phyloP scores from a whole-genome alignment of 2,797 vertebrate species.

The Sphenopsis melanotis region DNA sequence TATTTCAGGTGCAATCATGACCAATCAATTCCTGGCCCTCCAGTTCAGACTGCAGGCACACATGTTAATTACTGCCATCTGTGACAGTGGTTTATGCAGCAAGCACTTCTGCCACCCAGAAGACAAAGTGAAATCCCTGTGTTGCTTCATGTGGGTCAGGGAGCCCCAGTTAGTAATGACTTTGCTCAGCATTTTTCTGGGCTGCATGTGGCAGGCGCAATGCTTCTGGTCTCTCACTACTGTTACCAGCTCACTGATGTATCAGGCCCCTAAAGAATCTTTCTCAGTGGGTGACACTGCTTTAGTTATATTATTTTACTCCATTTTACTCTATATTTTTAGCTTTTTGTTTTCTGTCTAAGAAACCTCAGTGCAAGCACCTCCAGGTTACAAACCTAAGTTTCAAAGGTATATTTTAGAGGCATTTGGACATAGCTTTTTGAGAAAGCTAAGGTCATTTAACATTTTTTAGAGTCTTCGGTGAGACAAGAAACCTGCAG shows the following conservation, averaged over 20 bases:
- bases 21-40: not conserved
- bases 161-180: not conserved
- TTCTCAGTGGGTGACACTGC: not conserved
- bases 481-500: not conserved
- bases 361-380: not conserved
- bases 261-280: not conserved
- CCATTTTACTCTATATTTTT: not conserved
- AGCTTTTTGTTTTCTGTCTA: not conserved
- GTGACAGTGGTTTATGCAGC: not conserved
- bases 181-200: not conserved
- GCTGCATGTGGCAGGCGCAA: not conserved
- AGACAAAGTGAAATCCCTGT: not conserved
- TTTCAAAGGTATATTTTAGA: not conserved
- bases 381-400: not conserved
- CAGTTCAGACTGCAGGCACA: not conserved
- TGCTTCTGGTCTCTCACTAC: not conserved
- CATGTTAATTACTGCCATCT: slow-evolving; percentile 26
- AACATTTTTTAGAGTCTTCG: not conserved
- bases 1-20: not conserved
- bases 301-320: not conserved
- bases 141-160: rapidly evolving
- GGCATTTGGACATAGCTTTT: not conserved
- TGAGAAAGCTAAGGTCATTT: not conserved
- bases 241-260: not conserved
- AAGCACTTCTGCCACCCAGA: not conserved